Evolutionary conservation across 1,140 invertebrate species (phyloP), one percentile per base, ranked within the genome.

Genomic region (Lasaia peninsularis): DNA sequence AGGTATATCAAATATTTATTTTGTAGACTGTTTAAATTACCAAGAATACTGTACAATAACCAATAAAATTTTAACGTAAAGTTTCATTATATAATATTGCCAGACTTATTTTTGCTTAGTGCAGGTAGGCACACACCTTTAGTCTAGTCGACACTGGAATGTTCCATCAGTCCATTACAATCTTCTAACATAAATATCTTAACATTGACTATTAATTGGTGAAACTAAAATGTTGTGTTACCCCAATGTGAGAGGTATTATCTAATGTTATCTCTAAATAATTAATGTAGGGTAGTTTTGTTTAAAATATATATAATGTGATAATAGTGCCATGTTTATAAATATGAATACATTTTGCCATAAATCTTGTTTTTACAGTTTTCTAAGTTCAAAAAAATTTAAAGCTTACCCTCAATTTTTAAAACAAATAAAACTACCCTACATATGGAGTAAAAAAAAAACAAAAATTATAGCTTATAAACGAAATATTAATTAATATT

Each of bases 311-410:
- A 9, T 55, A 24, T 55, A 11, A 44, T 62, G 60, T 62, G 60
- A 62, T 62, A 58, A 34, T 21, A 62, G 60, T 62, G 60, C 60
- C 60, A 62, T 62, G 40, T 44, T 44, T 21, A 44, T 44, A 44
- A 44, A 44, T 44, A 18, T 44, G 40, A 20, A n/a, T 44, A 20
- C 10, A 18, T 44, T 44, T 44, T 44, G 40, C 40, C 40, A 44
- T 44, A 44, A 44, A 44, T 40, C 21, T 28, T 21, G 44, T 10
- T 14, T 20, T 10, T 53, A 35, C 32, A 9, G 32, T 20, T 35
- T 35, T 18, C 8, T 35, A 34, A 53, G 20, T 20, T 34, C 18
- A 53, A 53, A 32, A 53, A n/a, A 34, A n/a, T n/a, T 52, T 34
- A 35, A 34, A 34, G 32, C 11, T 21, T 53, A 53, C 16, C 52